Conservation (phyloP, 1,140 invertebrate species). For the Onthophagus taurus region DNA sequence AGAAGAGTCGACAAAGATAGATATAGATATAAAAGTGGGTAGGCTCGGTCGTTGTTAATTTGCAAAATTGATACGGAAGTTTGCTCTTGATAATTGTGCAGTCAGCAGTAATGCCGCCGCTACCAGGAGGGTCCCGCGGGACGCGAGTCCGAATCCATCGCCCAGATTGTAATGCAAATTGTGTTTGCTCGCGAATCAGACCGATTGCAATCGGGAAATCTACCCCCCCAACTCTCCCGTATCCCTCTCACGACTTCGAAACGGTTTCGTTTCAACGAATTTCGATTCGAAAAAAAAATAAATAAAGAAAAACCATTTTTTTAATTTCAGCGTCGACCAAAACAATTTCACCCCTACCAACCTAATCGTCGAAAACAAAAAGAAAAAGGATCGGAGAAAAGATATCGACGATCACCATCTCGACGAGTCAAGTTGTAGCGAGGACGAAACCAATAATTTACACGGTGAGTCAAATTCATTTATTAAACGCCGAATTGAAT, state of each 20-base stretch:
- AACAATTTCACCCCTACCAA: slow-evolving; percentile 6
- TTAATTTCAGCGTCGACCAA: too few species aligned
- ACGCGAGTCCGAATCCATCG: slow-evolving; percentile 9
- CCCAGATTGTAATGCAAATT: slow-evolving; percentile 20
- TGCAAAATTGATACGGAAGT: slow-evolving; percentile 17
- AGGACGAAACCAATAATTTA: slow-evolving; percentile 38
- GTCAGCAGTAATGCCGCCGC: slow-evolving; percentile 17
- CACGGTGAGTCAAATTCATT: slow-evolving; percentile 35
- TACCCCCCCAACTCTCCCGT: too few species aligned
- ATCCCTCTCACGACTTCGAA: too few species aligned
- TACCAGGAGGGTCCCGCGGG: slow-evolving; percentile 7
- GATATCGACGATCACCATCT: slow-evolving; percentile 37
- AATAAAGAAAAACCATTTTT: too few species aligned
- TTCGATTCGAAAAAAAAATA: too few species aligned
- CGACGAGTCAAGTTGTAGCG: slow-evolving; percentile 42
- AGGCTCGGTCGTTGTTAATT: slow-evolving; percentile 16
- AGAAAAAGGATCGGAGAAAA: slow-evolving; percentile 43
- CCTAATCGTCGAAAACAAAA: slow-evolving; percentile 36
- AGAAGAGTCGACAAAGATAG: too few species aligned
- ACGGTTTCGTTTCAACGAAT: too few species aligned
- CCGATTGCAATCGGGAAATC: slow-evolving; percentile 8
- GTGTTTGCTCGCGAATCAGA: slow-evolving; percentile 1
- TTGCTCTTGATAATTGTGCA: slow-evolving; percentile 22
- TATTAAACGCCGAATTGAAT: too few species aligned
- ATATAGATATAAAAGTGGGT: too few species aligned